Base-by-base conservation (phyloP, 1,140 invertebrate species). In the Aphaenogaster ashmeadi region DNA sequence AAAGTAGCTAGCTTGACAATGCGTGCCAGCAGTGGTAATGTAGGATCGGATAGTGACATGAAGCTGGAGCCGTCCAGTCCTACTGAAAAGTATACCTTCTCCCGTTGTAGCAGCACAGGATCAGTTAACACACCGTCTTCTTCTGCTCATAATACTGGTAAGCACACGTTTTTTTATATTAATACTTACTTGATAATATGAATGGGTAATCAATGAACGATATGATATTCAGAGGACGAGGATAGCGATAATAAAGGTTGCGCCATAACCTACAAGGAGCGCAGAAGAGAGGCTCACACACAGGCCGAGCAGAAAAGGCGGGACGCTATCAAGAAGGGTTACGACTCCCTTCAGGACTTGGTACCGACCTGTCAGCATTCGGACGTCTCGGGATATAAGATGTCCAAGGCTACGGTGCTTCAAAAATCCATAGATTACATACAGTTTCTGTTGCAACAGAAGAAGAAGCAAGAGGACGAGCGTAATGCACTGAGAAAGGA, bases 261-360 rank as follows among this genome's bases (percentile, higher is more conserved):
- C 47, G 97, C 98, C 9, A 95, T 98, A 85, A 98, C 97, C 94
- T 99, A 99, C 93, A 99, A 99, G 95, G 99, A 99, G 92, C 95
- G 99, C 41, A 96, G 99, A 52, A 96, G 99, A 87, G 98, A 99
- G 95, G 99, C 99, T 8, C 99, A 99, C 94, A 99, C 99, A 0
- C 98, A 99, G 95, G 99, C 99, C 3, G 99, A 99, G 95, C 99
- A 99, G 95, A 99, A 99, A 95, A 96, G 99, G 88, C 96, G 99
- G 93, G 99, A 99, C 97, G 99, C 98, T 3, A 99, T 99, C 83
- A 99, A 99, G 93, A 99, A 98, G 95, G 98, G 98, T 1, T 99
- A 99, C 94, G 98, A 99, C 95, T 97, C 97, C 6, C 95, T 99
- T 47, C 98, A 99, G 95, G 98, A 98, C 91, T 95, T 99, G 88